Evolutionary conservation across 2,113 vertebrate species (phyloP), one percentile per base, ranked within the genome.

Genomic region (Alligator sinensis): DNA sequence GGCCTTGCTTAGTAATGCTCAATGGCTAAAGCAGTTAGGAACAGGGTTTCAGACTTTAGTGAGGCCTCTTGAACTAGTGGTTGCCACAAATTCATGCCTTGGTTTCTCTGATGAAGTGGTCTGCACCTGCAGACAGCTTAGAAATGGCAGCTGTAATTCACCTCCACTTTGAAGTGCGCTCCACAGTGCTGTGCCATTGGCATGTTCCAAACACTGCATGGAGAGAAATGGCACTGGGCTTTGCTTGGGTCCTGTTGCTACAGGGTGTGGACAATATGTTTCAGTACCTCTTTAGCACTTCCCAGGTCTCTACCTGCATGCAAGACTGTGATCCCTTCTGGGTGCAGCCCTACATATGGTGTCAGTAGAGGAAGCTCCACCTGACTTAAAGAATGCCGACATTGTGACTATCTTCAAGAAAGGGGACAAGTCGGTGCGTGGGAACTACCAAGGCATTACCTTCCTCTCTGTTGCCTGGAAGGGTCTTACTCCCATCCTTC

Each of bases 201-300:
- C 4, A 24, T 3, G 9, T 58, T 34, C 19, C 4, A 68, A 25
- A 54, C 27, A 2, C 1, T 74, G 70, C 34, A 14, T 38, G 38
- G 70, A 74, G 70, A 72, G 70, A 34, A 34, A 24, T 24, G 34
- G 22, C 34, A 25, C 21, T 3, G 34, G 70, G 22, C 34, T 60
- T 60, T 60, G 59, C 59, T 60, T 60, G 59, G 59, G 59, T 60
- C 19, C 75, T 61, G 1, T 55, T 28, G 4, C 21, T 14, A n/a
- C 2, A 1, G 13, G 8, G 1, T 5, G 30, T 30, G 77, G 66
- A 15, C 6, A 9, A 12, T 28, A 0, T 77, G 72, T 82, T 47
- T 55, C 86, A 82, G 60, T 75, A 58, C 77, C 19, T 27, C 77
- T 75, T 90, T 12, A 2, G 11, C n/a, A 68, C 68, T 55, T 77